A percentile compares a stretch with the other conserved stretches of the same genome.
phyloP scores from a whole-genome alignment of 1,140 invertebrate genomes.

The Halesus radiatus region DNA sequence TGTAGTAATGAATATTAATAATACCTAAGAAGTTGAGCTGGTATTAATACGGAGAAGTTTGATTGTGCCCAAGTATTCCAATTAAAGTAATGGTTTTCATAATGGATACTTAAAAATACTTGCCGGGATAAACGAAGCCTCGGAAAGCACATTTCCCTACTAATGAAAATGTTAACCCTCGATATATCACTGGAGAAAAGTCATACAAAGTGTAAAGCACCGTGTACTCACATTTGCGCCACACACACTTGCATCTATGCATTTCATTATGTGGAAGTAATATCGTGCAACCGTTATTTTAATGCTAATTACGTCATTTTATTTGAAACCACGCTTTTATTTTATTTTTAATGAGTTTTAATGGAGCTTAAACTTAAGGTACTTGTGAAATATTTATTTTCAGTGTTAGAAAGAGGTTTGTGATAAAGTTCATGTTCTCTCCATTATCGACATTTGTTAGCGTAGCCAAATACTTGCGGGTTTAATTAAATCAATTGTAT shows the following conservation, averaged over 20 bases:
- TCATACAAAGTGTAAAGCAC: conserved; percentile 4
- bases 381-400: no score
- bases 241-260: neutral
- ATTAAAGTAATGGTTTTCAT: conserved; percentile 39
- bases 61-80: conserved; percentile 35
- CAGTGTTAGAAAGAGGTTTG: no score
- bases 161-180: conserved; percentile 54
- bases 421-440: no score
- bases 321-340: no score
- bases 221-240: neutral
- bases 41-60: neutral
- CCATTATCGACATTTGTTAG: no score
- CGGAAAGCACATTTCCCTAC: conserved; percentile 41
- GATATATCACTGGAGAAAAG: conserved; percentile 30
- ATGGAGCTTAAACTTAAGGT: no score
- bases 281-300: neutral
- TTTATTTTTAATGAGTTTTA: no score
- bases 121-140: conserved; percentile 15
- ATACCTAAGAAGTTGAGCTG: neutral
- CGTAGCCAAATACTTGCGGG: no score
- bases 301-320: no score
- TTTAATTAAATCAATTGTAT: no score
- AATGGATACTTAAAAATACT: conserved; percentile 28
- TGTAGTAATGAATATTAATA: conserved; percentile 20
- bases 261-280: neutral